These are phyloP conservation scores for Acronicta alni DNA, from an alignment of 2,888 invertebrate species.

Conservation along the genomic window DNA sequence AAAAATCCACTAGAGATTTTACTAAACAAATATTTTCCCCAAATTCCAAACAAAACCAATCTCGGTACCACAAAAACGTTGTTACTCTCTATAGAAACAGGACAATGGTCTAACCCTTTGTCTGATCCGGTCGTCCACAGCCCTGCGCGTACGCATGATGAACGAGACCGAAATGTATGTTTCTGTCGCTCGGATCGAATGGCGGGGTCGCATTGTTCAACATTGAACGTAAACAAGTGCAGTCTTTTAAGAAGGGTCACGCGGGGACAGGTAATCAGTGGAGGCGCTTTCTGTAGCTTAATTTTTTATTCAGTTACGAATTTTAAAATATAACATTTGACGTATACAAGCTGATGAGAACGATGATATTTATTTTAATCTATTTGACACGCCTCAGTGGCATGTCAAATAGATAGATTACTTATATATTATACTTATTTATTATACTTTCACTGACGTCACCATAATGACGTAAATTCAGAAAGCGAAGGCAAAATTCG, in stretches of 20 bases:
- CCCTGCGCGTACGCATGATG: conserved; percentile 36
- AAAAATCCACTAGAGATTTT: neutral
- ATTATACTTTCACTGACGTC: no score
- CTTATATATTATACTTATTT: no score
- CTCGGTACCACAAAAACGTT: conserved; percentile 14
- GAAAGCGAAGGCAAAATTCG: no score
- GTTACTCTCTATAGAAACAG: conserved; percentile 20
- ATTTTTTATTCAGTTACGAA: neutral
- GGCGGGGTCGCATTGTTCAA: conserved; percentile 50
- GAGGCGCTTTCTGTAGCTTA: conserved; percentile 41
- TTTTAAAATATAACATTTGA: neutral
- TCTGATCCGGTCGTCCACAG: conserved; percentile 16
- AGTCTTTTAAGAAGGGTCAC: conserved; percentile 66
- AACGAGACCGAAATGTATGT: conserved; percentile 48
- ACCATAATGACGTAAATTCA: no score
- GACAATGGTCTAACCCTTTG: conserved; percentile 29
- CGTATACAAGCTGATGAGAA: no score
- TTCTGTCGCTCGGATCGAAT: conserved; percentile 48
- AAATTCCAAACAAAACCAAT: conserved; percentile 1
- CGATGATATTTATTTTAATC: no score
- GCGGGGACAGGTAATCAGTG: conserved; percentile 32
- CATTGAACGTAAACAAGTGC: conserved; percentile 64
- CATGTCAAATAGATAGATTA: no score
- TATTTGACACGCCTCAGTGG: no score
- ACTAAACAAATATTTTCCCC: neutral